Conservation (phyloP, 2,797 vertebrate species). For the Merluccius polli region DNA sequence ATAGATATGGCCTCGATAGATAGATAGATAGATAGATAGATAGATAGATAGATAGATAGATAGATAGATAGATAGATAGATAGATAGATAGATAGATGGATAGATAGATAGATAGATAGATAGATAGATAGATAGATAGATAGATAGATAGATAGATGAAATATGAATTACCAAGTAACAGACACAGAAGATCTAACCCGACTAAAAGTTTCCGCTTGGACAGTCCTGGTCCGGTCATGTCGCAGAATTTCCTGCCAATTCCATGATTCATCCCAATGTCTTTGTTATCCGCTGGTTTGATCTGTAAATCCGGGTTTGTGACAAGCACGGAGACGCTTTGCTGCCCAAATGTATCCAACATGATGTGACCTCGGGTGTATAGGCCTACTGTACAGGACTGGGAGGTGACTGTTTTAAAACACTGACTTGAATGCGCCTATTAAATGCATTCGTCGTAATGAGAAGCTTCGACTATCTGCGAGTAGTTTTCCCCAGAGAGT, state of each 20-base stretch:
- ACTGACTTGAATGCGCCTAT: constrained; percentile 6
- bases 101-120: constrained; percentile 7
- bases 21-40: not conserved
- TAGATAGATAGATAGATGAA: not conserved
- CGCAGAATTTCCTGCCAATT: constrained; percentile 44
- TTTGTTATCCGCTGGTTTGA: constrained; percentile 47
- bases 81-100: constrained; percentile 6
- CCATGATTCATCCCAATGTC: constrained; percentile 50
- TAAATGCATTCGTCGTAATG: constrained; percentile 9
- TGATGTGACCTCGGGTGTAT: constrained; percentile 14
- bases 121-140: constrained; percentile 4
- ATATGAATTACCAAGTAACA: constrained; percentile 60
- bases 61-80: constrained; percentile 7
- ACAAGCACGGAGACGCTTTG: constrained; percentile 24
- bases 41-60: not conserved
- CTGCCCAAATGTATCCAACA: constrained; percentile 53
- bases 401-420: constrained; percentile 3
- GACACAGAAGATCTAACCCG: constrained; percentile 63
- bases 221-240: constrained; percentile 44
- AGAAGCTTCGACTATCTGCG: not conserved
- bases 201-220: constrained; percentile 64
- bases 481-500: not conserved
- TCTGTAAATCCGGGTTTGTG: constrained; percentile 46
- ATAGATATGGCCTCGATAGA: too few species aligned
- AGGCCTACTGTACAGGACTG: not conserved